Evolutionary conservation across 2,797 vertebrate species (phyloP).

Genomic region (Sparidentex hasta): DNA sequence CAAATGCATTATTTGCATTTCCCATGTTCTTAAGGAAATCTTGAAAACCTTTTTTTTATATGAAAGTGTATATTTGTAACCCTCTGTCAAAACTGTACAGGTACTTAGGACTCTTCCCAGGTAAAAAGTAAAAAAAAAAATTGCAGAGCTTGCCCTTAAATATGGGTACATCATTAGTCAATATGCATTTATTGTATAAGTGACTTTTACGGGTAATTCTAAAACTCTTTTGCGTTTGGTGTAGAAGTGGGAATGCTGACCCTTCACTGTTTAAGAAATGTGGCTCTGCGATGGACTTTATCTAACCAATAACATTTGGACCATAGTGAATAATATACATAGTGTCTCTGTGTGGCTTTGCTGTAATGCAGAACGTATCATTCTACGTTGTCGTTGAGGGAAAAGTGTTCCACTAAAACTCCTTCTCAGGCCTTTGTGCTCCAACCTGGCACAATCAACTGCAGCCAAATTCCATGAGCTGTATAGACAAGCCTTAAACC

Average conservation of each 20-base stretch:
- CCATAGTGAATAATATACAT: constrained; percentile 3
- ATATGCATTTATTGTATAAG: not conserved
- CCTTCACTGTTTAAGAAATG: constrained; percentile 4
- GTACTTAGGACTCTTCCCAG: not conserved
- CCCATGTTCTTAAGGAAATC: not conserved
- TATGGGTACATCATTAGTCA: not conserved
- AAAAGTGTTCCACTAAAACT: constrained; percentile 53
- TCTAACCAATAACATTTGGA: constrained; percentile 5
- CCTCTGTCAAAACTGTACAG: not conserved
- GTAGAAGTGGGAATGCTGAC: not conserved
- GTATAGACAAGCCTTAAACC: constrained; percentile 62
- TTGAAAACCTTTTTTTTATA: not conserved
- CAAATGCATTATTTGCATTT: constrained; percentile 15
- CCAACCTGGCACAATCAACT: constrained; percentile 52
- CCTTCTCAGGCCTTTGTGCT: constrained; percentile 55
- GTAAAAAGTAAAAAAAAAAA: too few species aligned
- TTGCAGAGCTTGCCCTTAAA: not conserved
- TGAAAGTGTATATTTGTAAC: not conserved
- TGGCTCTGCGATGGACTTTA: too few species aligned
- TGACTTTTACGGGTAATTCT: constrained; percentile 5
- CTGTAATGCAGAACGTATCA: constrained; percentile 35
- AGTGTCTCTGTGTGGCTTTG: constrained; percentile 30
- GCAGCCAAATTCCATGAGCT: constrained; percentile 65
- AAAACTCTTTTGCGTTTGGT: not conserved
- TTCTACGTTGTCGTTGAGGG: constrained; percentile 23